phyloP scores from a whole-genome alignment of 1,140 invertebrate species.

The Pachypsylla venusta region DNA sequence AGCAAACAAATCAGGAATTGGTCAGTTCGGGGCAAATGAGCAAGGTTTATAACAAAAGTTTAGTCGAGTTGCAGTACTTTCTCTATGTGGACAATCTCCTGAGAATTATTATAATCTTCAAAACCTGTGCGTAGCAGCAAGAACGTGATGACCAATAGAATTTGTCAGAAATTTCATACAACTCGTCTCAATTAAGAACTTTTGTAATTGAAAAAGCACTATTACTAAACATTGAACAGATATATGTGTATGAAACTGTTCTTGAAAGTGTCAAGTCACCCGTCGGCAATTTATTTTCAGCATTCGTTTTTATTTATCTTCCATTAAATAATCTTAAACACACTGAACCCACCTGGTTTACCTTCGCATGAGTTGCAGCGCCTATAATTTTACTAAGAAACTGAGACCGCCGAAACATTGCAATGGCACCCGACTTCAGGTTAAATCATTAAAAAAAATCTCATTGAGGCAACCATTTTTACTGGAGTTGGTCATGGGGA shows the following conservation, averaged over 20 bases:
- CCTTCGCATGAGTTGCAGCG: too few relatives aligned
- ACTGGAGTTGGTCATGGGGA: slow-evolving; percentile 2
- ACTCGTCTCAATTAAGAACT: not conserved
- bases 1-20: not conserved
- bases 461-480: too few relatives aligned
- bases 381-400: too few relatives aligned
- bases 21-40: not conserved
- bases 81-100: not conserved
- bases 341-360: too few relatives aligned
- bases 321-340: too few relatives aligned
- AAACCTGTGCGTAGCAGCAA: not conserved
- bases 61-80: not conserved
- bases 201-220: not conserved
- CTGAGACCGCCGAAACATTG: too few relatives aligned
- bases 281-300: too few relatives aligned
- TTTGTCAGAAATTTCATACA: not conserved
- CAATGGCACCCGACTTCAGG: too few relatives aligned
- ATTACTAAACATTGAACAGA: not conserved
- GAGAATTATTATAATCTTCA: not conserved
- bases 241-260: not conserved
- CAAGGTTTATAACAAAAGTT: not conserved
- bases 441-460: too few relatives aligned
- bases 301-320: too few relatives aligned
- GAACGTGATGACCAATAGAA: not conserved
- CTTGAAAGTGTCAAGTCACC: not conserved